Base-by-base conservation (phyloP, 2,888 invertebrate genomes). In the Microctonus brassicae region DNA sequence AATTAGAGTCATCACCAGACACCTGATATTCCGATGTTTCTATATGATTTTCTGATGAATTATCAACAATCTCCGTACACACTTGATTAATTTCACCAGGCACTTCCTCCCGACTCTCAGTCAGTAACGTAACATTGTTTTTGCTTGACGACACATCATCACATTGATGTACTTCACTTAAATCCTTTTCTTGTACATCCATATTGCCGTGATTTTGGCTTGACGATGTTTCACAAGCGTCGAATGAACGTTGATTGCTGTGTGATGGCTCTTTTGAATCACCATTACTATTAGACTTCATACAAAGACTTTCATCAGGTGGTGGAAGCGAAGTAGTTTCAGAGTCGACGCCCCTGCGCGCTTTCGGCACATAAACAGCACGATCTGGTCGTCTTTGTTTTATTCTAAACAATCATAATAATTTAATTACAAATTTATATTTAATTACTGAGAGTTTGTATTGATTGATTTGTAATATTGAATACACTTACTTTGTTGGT, bases 331-430 rank as follows among this genome's bases (percentile, higher is more conserved):
- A 67, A 53, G 33, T 72, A 11, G 58, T 77, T 58, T 79, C 81
- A 6, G 88, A 87, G n/a, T 88, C 83, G 29, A 85, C 47, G 34
- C 80, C 81, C 72, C 93, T 90, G 74, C 92, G 89, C 73, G 93
- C 93, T 82, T 93, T 90, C 73, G 95, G 95, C 74, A 95, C 92
- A 89, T 95, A 95, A 64, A 94, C 92, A 22, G 94, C 94, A 52
- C 93, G 91, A 87, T 95, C 95, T 61, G 95, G 95, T 77, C 94
- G 91, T 71, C 92, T 91, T 57, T 82, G 84, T 11, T 84, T 82
- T 13, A 78, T 78, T 70, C 85, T 85, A 75, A 10, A 70, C 70
- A 71, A 42, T 65, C 29, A 62, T 61, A 42, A 6, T 53, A 20
- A 66, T 42, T 6, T 29, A 13, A 69, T 29, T 58, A 13, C 3